A percentile compares a stretch with the other conserved stretches of the same genome.
Conservation (phyloP, 2,888 invertebrate genomes). For the Synanthedon formicaeformis region DNA sequence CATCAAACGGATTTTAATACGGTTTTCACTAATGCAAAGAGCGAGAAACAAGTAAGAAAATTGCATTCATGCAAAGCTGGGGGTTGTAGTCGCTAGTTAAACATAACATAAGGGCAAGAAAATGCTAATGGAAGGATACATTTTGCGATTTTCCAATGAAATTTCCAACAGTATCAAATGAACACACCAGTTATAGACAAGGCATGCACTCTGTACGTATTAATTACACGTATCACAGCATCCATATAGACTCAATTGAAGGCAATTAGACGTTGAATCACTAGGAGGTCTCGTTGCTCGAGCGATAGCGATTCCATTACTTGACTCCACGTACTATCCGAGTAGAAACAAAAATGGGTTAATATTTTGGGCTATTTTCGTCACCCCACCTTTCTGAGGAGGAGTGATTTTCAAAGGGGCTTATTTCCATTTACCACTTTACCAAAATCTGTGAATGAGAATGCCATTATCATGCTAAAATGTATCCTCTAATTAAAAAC, state of each 20-base stretch:
- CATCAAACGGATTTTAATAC: no score
- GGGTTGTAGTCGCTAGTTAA: no score
- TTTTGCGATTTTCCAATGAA: neutral
- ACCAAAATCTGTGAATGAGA: no score
- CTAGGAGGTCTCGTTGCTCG: conserved; percentile 7
- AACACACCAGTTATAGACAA: neutral
- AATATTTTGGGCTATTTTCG: neutral
- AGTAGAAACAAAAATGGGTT: neutral
- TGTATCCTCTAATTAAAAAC: no score
- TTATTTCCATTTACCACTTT: no score
- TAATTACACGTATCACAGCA: conserved; percentile 36
- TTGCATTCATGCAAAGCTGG: no score
- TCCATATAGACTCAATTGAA: conserved; percentile 35
- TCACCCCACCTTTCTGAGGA: neutral
- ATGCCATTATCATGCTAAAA: no score
- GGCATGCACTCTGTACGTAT: conserved; percentile 19
- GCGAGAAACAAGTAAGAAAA: no score
- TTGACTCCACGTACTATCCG: neutral
- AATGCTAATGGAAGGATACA: neutral
- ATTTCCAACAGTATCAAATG: neutral
- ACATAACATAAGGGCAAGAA: no score
- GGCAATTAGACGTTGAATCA: conserved; percentile 34
- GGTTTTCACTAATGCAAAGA: no score
- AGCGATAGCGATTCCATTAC: neutral
- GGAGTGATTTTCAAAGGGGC: no score